phyloP scores from a whole-genome alignment of 2,888 invertebrate genomes.

The Acanthosepion esculentum region DNA sequence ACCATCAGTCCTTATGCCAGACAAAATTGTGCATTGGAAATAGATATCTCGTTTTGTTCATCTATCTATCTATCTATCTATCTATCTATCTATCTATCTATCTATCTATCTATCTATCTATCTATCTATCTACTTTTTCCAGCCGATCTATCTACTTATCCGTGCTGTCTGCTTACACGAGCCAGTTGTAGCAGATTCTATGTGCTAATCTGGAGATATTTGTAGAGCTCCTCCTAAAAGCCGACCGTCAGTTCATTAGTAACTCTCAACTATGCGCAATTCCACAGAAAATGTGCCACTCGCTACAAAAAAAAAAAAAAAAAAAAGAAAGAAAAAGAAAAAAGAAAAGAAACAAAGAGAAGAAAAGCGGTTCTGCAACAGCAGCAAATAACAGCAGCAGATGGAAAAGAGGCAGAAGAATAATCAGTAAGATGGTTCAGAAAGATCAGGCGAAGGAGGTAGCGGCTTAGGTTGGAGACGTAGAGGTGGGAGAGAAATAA shows the following conservation, averaged over 20 bases:
- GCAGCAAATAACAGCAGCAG: conserved; percentile 6
- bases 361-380: neutral
- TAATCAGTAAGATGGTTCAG: conserved; percentile 22
- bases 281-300: conserved; percentile 33
- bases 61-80: neutral
- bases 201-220: conserved; percentile 24
- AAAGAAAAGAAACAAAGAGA: neutral
- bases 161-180: neutral
- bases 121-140: neutral
- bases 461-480: neutral
- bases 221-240: conserved; percentile 33
- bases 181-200: neutral
- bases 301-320: neutral
- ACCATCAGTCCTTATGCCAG: too few species aligned
- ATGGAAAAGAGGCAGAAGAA: neutral
- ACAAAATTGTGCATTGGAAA: too few species aligned
- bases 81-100: neutral
- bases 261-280: conserved; percentile 33
- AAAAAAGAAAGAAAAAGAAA: neutral
- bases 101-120: neutral
- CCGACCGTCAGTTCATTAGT: conserved; percentile 10
- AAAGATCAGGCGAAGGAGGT: conserved; percentile 12
- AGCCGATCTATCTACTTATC: neutral
- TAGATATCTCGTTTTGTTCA: too few species aligned
- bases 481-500: neutral